Conservation (phyloP, 2,888 invertebrate species). For the Sarcophaga variegata region DNA sequence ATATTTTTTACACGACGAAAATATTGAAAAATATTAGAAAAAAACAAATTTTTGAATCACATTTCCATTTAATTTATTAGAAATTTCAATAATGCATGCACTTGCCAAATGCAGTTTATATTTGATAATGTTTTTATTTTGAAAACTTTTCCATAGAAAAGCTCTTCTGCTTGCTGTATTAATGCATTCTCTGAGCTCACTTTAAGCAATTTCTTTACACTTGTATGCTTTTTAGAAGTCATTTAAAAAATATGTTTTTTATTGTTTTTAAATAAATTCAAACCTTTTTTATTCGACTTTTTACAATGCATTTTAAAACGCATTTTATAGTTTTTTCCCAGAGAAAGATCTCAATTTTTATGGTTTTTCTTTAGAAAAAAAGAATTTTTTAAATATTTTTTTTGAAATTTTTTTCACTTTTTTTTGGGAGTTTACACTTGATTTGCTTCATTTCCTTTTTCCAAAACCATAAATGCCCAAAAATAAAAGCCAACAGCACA, state of each 20-base stretch:
- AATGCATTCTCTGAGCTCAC: background rate
- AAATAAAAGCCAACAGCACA: background rate
- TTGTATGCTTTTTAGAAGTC: background rate
- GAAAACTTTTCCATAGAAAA: too few relatives aligned
- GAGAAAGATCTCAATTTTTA: constrained; percentile 20
- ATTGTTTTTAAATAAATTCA: background rate
- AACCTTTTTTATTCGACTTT: background rate
- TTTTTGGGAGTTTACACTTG: constrained; percentile 11
- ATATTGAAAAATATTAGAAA: too few relatives aligned
- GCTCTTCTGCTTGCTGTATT: background rate
- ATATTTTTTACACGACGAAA: too few relatives aligned
- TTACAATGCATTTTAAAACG: background rate
- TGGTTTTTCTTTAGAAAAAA: constrained; percentile 8
- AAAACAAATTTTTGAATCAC: too few relatives aligned
- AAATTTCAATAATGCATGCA: too few relatives aligned
- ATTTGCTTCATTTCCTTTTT: constrained; percentile 25
- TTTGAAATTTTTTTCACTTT: background rate
- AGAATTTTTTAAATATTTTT: background rate
- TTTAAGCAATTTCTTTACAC: background rate
- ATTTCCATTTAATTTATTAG: too few relatives aligned
- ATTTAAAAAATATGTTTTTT: background rate
- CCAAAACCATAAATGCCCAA: background rate
- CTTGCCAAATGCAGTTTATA: too few relatives aligned
- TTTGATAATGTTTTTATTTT: too few relatives aligned
- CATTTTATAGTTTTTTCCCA: constrained; percentile 13